These are phyloP conservation scores for Eurytoma californica DNA, from an alignment of 2,888 invertebrate species.

Conservation along the genomic window DNA sequence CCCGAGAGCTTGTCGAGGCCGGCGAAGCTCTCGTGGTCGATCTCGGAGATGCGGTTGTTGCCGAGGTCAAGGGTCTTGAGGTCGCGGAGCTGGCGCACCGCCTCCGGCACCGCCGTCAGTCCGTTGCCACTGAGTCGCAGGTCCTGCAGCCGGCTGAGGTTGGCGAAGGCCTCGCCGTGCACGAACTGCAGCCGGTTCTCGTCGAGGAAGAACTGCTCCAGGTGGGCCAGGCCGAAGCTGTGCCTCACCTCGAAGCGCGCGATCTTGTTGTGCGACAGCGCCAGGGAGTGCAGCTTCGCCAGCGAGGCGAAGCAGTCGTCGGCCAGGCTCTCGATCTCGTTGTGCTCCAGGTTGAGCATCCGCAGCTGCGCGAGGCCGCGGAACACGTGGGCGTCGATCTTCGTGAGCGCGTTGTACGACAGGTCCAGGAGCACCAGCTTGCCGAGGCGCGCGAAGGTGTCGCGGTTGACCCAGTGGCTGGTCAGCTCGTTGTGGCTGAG, in stretches of 20 bases:
- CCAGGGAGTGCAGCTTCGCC: constrained; percentile 86
- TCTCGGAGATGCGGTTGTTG: constrained; percentile 85
- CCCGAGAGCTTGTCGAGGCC: constrained; percentile 86
- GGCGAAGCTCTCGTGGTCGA: constrained; percentile 84
- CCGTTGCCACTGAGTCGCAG: constrained; percentile 85
- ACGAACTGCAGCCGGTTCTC: constrained; percentile 84
- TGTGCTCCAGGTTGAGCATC: constrained; percentile 84
- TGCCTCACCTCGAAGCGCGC: constrained; percentile 82
- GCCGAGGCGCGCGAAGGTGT: constrained; percentile 85
- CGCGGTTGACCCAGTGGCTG: constrained; percentile 86
- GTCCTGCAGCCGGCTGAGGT: constrained; percentile 84
- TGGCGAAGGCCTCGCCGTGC: constrained; percentile 84
- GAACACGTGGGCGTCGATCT: constrained; percentile 84
- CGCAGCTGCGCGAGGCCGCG: constrained; percentile 86
- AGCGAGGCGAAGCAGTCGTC: constrained; percentile 86
- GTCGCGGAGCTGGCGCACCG: constrained; percentile 82
- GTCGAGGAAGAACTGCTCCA: constrained; percentile 85
- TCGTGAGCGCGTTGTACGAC: constrained; percentile 83
- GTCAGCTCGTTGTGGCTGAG: constrained; percentile 85
- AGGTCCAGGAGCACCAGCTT: constrained; percentile 86
- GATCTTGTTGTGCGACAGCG: constrained; percentile 84
- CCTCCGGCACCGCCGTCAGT: constrained; percentile 83
- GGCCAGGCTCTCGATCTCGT: constrained; percentile 82
- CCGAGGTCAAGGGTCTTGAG: constrained; percentile 88
- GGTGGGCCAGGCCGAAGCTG: constrained; percentile 84